These are phyloP conservation scores for Paedocypris micromegethes DNA, from an alignment of 2,797 vertebrate genomes.

Conservation along the genomic window DNA sequence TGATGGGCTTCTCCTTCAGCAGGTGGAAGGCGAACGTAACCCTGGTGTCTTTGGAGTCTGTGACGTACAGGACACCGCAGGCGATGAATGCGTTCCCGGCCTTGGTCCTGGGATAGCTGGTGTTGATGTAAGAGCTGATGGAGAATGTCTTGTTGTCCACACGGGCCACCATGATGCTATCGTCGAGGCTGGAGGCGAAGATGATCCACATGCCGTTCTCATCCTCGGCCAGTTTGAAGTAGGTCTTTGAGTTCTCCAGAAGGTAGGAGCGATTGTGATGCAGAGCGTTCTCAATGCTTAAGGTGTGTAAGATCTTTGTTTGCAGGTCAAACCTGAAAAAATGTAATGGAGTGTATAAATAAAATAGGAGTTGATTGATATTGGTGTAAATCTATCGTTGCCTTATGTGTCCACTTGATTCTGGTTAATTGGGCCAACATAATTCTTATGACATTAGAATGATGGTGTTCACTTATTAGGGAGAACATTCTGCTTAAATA, in stretches of 20 bases:
- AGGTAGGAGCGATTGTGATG: constrained; percentile 84
- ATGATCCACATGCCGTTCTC: constrained; percentile 93
- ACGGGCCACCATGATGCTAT: constrained; percentile 80
- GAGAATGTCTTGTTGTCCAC: constrained; percentile 82
- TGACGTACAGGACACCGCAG: constrained; percentile 85
- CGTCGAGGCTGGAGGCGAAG: constrained; percentile 81
- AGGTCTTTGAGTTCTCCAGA: constrained; percentile 90
- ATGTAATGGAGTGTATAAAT: not conserved
- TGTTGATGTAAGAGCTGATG: constrained; percentile 73
- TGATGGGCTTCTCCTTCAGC: constrained; percentile 75
- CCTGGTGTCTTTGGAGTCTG: constrained; percentile 81
- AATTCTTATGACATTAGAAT: too few species aligned
- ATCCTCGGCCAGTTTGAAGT: constrained; percentile 87
- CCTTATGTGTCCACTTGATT: too few species aligned
- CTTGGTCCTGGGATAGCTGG: constrained; percentile 87
- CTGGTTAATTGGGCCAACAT: too few species aligned
- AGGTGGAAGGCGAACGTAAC: constrained; percentile 88
- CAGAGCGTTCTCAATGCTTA: constrained; percentile 77
- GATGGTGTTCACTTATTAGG: too few species aligned
- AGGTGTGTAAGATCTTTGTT: constrained; percentile 60
- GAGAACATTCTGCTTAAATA: too few species aligned
- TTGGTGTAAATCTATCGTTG: too few species aligned
- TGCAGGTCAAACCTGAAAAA: constrained; percentile 74
- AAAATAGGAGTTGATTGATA: too few species aligned
- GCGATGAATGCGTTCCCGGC: constrained; percentile 90